Percentiles rank a stretch among this genome's conserved stretches.
Conservation (phyloP, 2,797 vertebrate species). For the Xenentodon cancila region DNA sequence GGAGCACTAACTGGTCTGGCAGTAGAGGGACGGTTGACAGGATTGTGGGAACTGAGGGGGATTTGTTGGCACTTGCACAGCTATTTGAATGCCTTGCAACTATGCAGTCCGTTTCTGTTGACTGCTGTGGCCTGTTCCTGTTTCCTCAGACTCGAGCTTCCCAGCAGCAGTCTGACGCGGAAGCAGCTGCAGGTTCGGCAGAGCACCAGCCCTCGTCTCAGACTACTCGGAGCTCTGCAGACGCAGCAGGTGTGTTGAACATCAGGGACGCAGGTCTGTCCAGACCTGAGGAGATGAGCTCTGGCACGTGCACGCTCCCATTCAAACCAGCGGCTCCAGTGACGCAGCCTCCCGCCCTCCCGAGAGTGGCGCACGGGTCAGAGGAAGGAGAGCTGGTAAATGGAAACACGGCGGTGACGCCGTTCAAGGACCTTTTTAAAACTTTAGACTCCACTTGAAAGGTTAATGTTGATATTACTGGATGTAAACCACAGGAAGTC, state of each 20-base stretch:
- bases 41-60: too few species aligned
- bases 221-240: background rate
- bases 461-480: too few species aligned
- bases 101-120: background rate
- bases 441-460: slow-evolving; percentile 4
- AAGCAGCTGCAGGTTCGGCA: background rate
- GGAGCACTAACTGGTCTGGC: too few species aligned
- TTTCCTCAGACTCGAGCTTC: slow-evolving; percentile 6
- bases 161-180: background rate
- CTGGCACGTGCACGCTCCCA: slow-evolving; percentile 2
- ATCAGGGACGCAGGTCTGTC: background rate
- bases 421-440: slow-evolving; percentile 53
- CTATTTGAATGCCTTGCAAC: too few species aligned
- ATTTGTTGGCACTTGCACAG: too few species aligned
- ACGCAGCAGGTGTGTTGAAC: background rate
- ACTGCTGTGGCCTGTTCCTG: background rate
- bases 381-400: background rate
- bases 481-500: too few species aligned
- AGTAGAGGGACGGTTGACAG: too few species aligned
- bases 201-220: background rate
- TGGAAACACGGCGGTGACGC: background rate
- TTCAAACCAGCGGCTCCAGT: background rate
- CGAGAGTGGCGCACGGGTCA: background rate
- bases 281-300: slow-evolving; percentile 3
- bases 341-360: slow-evolving; percentile 6